phyloP scores from a whole-genome alignment of 2,113 vertebrate species.

The Urocolius indicus region DNA sequence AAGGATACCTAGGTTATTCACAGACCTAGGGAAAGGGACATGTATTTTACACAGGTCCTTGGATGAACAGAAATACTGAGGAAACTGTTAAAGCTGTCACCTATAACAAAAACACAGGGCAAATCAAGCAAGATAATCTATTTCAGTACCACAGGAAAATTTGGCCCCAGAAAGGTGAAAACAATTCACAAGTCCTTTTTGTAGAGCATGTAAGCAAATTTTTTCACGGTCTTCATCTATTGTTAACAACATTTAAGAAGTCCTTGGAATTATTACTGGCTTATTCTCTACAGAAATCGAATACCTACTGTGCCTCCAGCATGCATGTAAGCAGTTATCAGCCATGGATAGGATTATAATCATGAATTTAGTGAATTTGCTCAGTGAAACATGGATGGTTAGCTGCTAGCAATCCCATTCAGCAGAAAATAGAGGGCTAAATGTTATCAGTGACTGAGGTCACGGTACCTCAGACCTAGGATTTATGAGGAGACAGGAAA shows the following conservation, averaged over 20 bases:
- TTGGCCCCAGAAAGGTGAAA: not conserved
- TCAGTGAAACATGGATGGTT: not conserved
- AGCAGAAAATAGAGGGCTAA: not conserved
- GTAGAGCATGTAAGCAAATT: not conserved
- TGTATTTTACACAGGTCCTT: not conserved
- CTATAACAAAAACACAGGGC: not conserved
- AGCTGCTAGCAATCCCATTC: not conserved
- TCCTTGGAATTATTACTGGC: not conserved
- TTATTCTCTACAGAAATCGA: not conserved
- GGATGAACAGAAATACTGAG: constrained; percentile 4
- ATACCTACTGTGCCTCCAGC: not conserved
- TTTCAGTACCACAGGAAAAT: not conserved
- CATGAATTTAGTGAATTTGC: not conserved
- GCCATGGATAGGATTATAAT: not conserved
- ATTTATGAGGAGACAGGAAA: not conserved
- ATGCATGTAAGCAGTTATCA: not conserved
- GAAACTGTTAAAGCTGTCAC: not conserved
- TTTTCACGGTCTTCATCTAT: not conserved
- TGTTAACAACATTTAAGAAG: not conserved
- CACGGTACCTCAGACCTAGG: not conserved
- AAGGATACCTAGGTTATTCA: not conserved
- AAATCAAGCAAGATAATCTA: not conserved
- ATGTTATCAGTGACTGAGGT: not conserved
- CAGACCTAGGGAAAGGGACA: not conserved
- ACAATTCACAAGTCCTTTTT: not conserved